These are phyloP conservation scores for Nettapus auritus DNA, from an alignment of 2,113 vertebrate genomes.

Conservation along the genomic window DNA sequence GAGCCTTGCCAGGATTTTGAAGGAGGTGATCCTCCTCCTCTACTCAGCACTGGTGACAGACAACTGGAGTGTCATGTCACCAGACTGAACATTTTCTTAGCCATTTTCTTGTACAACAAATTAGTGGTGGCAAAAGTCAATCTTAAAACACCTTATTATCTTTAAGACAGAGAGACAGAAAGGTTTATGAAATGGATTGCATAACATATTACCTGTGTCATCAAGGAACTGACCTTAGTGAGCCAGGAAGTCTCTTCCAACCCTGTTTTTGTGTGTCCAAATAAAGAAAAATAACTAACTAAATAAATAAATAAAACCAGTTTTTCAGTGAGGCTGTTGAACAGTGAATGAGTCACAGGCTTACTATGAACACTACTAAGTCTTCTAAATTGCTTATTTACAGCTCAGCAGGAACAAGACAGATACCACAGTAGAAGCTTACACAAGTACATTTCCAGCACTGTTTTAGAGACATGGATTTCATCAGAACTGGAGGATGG, in stretches of 20 bases:
- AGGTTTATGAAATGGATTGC: background rate
- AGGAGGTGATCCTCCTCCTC: background rate
- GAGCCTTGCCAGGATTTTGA: background rate
- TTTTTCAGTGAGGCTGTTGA: background rate
- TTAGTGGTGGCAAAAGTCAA: background rate
- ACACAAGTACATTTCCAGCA: background rate
- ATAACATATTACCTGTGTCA: background rate
- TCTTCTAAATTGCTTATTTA: background rate
- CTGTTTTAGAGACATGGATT: background rate
- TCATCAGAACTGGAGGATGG: background rate
- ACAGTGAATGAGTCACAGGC: background rate
- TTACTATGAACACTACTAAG: background rate
- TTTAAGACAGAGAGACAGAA: background rate
- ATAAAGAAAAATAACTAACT: background rate
- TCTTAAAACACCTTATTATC: background rate
- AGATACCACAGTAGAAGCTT: background rate
- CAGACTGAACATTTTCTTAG: background rate
- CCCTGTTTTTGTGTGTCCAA: background rate
- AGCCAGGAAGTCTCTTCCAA: background rate
- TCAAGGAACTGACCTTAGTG: background rate
- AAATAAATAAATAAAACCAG: background rate
- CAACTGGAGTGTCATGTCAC: background rate
- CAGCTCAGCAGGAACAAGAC: background rate
- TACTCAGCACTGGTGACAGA: background rate
- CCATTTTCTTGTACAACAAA: background rate